Percentiles rank a stretch among this genome's conserved stretches.
Evolutionary conservation across 2,888 invertebrate species (phyloP).

Genomic region (Aspidapion aeneum): DNA sequence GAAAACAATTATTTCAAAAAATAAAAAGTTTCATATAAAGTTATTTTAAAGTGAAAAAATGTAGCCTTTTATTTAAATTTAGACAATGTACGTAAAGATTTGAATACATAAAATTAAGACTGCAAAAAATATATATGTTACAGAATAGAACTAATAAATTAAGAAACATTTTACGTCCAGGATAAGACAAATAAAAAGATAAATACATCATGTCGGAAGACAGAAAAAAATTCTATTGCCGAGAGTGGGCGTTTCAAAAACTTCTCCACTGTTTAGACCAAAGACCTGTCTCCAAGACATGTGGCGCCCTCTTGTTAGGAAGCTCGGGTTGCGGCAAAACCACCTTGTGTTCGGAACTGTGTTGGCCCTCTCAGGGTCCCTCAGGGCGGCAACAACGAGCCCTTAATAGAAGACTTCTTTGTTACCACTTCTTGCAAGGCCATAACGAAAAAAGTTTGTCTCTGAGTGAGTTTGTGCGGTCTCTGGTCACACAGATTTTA

Average conservation of each 20-base stretch:
- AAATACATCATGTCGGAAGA: constrained; percentile 53
- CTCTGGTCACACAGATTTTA: constrained; percentile 79
- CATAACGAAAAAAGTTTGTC: constrained; percentile 83
- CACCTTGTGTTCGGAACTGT: constrained; percentile 78
- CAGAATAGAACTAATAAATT: neutral
- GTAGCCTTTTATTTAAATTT: neutral
- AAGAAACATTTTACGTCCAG: neutral
- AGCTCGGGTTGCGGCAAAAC: constrained; percentile 96
- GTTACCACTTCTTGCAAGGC: constrained; percentile 85
- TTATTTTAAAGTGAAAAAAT: neutral
- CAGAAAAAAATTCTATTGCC: constrained; percentile 78
- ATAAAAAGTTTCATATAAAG: neutral
- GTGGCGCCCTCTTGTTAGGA: constrained; percentile 82
- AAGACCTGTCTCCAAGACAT: constrained; percentile 77
- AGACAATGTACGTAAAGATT: too few relatives aligned
- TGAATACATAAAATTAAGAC: neutral
- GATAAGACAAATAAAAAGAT: constrained; percentile 36
- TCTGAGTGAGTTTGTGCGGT: constrained; percentile 80
- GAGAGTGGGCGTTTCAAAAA: constrained; percentile 96
- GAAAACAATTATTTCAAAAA: neutral
- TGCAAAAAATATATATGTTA: neutral
- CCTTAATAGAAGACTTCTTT: constrained; percentile 74
- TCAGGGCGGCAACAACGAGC: constrained; percentile 67
- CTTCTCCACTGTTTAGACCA: constrained; percentile 89
- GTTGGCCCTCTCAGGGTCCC: constrained; percentile 65